These are phyloP conservation scores for Linepithema humile DNA, from an alignment of 1,140 invertebrate species.

Conservation along the genomic window DNA sequence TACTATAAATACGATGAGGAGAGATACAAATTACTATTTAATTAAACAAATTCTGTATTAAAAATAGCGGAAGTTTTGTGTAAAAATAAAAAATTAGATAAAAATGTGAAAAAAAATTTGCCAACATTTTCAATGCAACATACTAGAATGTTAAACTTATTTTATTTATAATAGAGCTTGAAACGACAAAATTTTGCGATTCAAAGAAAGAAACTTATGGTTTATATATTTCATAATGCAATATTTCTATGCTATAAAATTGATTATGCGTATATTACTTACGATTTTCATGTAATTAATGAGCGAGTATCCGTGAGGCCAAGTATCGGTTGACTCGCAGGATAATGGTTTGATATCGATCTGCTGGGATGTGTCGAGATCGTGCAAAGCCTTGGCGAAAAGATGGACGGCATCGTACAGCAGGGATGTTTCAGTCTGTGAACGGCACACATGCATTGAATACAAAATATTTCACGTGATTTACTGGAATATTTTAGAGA, in stretches of 20 bases:
- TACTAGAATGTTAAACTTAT: background rate
- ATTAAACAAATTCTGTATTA: background rate
- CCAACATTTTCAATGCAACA: background rate
- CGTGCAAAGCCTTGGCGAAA: slow-evolving; percentile 96
- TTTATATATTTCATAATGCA: background rate
- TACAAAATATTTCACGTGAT: background rate
- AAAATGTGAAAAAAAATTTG: background rate
- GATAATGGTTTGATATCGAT: slow-evolving; percentile 95
- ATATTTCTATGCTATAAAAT: background rate
- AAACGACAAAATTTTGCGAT: background rate
- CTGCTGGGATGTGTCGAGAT: slow-evolving; percentile 94
- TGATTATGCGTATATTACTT: slow-evolving; percentile 80
- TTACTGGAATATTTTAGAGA: background rate
- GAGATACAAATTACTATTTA: background rate
- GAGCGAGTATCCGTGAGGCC: slow-evolving; percentile 96
- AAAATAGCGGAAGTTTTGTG: background rate
- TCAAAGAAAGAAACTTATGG: background rate
- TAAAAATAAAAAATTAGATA: background rate
- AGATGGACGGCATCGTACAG: slow-evolving; percentile 98
- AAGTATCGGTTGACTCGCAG: slow-evolving; percentile 95
- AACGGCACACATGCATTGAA: slow-evolving; percentile 40
- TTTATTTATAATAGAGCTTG: background rate
- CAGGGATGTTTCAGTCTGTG: slow-evolving; percentile 96
- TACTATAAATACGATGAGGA: background rate
- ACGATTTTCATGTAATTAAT: slow-evolving; percentile 99